Conservation (phyloP, 2,888 invertebrate species). For the Cantharis rufa region DNA sequence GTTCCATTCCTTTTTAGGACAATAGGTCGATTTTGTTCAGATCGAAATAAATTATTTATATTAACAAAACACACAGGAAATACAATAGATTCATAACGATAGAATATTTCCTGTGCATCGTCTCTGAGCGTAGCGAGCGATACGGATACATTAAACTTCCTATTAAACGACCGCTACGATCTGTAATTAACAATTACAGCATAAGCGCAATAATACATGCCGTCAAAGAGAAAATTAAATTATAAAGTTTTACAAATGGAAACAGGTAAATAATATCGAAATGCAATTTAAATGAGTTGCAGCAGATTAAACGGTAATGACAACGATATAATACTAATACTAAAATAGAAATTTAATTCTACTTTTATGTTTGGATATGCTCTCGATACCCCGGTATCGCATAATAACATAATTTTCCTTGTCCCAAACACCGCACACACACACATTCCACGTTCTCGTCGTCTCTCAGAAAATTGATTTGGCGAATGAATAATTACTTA, state of each 20-base stretch:
- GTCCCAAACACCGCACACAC: background rate
- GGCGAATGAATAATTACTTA: background rate
- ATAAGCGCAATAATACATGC: constrained; percentile 6
- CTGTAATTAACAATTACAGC: constrained; percentile 28
- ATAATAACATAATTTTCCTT: background rate
- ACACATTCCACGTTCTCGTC: background rate
- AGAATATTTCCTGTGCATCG: constrained; percentile 20
- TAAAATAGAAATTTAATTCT: background rate
- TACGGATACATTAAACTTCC: constrained; percentile 34
- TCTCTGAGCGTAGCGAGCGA: constrained; percentile 22
- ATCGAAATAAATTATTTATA: background rate
- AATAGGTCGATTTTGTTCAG: background rate
- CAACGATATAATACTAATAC: background rate
- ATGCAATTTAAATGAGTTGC: background rate
- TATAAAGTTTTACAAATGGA: background rate
- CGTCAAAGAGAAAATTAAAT: background rate
- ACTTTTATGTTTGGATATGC: background rate
- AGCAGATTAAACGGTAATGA: background rate
- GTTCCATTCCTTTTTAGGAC: background rate
- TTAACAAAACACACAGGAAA: constrained; percentile 24
- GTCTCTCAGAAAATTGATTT: background rate
- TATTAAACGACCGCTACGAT: constrained; percentile 28
- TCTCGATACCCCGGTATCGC: background rate
- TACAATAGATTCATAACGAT: constrained; percentile 25
- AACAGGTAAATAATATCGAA: background rate